Conservation (phyloP, 2,888 invertebrate species). For the Rhamphomyia laevipes region DNA sequence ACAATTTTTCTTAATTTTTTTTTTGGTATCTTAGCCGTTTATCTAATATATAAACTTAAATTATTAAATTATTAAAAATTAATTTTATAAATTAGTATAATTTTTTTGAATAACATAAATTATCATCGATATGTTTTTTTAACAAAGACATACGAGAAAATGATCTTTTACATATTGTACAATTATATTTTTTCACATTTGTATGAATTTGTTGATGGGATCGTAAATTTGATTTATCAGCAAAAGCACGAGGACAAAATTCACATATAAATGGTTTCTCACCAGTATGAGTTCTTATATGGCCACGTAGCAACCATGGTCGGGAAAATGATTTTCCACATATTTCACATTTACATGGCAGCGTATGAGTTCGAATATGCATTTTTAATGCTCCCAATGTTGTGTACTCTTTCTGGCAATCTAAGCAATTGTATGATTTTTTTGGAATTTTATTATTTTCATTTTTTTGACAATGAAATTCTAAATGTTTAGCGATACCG, state of each 20-base stretch:
- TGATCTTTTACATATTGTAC: slow-evolving; percentile 32
- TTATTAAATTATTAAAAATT: too few relatives aligned
- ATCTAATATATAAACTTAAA: too few relatives aligned
- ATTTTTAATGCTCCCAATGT: slow-evolving; percentile 35
- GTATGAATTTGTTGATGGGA: slow-evolving; percentile 36
- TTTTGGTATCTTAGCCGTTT: too few relatives aligned
- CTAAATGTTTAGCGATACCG: slow-evolving; percentile 90
- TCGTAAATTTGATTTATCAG: slow-evolving; percentile 35
- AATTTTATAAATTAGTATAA: too few relatives aligned
- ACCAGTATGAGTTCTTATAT: slow-evolving; percentile 35
- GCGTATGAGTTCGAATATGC: slow-evolving; percentile 35
- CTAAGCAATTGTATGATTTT: slow-evolving; percentile 49
- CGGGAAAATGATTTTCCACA: slow-evolving; percentile 37
- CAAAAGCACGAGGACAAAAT: slow-evolving; percentile 34
- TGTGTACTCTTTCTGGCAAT: slow-evolving; percentile 34
- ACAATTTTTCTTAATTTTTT: too few relatives aligned
- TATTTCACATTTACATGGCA: slow-evolving; percentile 36
- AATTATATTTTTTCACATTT: slow-evolving; percentile 34
- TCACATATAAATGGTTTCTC: slow-evolving; percentile 35
- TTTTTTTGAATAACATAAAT: too few relatives aligned
- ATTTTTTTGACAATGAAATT: slow-evolving; percentile 86
- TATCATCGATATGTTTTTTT: slow-evolving; percentile 24
- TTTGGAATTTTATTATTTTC: slow-evolving; percentile 70
- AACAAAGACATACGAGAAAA: slow-evolving; percentile 37
- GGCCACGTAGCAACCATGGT: slow-evolving; percentile 35